A percentile compares a stretch with the other conserved stretches of the same genome.
phyloP scores from a whole-genome alignment of 2,797 vertebrate species.

The Cryptoblepharus egeriae region DNA sequence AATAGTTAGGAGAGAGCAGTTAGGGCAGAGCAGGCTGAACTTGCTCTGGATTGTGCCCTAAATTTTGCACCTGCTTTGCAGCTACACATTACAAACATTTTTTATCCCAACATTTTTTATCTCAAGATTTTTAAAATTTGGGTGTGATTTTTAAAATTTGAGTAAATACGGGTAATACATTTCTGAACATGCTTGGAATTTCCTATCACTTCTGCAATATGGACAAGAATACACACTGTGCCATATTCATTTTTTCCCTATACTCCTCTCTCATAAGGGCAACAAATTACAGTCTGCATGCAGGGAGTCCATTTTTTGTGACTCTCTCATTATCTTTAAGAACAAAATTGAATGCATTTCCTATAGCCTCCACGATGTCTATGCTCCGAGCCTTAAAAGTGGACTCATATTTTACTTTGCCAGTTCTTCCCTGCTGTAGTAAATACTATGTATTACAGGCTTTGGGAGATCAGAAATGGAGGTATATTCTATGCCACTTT shows the following conservation, averaged over 20 bases:
- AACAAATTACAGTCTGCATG: not conserved
- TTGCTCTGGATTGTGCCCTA: too few species aligned
- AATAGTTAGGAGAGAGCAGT: too few species aligned
- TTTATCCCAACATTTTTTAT: too few species aligned
- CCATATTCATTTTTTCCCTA: not conserved
- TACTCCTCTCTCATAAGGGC: not conserved
- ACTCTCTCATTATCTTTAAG: not conserved
- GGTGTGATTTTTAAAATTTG: too few species aligned
- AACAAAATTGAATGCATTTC: not conserved
- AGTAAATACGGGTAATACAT: too few species aligned
- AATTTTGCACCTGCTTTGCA: too few species aligned
- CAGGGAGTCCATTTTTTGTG: not conserved
- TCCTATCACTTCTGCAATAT: not conserved
- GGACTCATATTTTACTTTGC: conserved; percentile 1
- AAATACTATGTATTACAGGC: conserved; percentile 14
- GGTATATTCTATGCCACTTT: not conserved
- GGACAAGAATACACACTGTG: not conserved
- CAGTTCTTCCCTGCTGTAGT: not conserved
- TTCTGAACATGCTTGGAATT: too few species aligned
- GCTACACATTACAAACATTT: too few species aligned
- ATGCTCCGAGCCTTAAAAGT: not conserved
- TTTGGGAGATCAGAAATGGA: not conserved
- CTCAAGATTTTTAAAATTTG: too few species aligned
- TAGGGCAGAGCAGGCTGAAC: too few species aligned
- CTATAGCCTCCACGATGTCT: not conserved